phyloP scores from a whole-genome alignment of 2,888 invertebrate genomes.

The Campoplex capitator region DNA sequence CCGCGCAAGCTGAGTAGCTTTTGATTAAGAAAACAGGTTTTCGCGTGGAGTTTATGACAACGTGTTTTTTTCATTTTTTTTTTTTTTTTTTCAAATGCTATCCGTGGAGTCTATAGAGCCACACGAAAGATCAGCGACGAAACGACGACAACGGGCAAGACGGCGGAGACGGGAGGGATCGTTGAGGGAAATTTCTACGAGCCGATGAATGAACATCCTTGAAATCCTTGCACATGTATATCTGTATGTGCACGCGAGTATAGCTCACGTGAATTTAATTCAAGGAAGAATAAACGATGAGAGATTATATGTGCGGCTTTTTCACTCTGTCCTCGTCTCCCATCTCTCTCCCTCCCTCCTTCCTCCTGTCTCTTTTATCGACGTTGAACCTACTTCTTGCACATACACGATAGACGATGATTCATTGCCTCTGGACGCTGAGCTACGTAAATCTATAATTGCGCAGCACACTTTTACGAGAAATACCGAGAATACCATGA shows the following conservation, averaged over 20 bases:
- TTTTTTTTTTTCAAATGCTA: slow-evolving; percentile 20
- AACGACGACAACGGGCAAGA: slow-evolving; percentile 38
- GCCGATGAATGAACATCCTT: slow-evolving; percentile 64
- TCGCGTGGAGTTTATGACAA: slow-evolving; percentile 59
- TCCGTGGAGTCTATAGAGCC: slow-evolving; percentile 11
- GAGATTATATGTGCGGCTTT: slow-evolving; percentile 41
- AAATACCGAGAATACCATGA: slow-evolving; percentile 41
- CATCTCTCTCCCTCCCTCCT: neutral
- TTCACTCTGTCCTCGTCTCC: slow-evolving; percentile 2
- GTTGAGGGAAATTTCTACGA: slow-evolving; percentile 62
- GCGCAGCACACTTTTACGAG: slow-evolving; percentile 46
- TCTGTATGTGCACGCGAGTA: neutral
- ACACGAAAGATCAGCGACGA: slow-evolving; percentile 56
- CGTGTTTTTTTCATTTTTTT: neutral
- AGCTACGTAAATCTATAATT: slow-evolving; percentile 15
- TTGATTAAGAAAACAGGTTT: slow-evolving; percentile 70
- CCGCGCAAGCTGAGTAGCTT: slow-evolving; percentile 59
- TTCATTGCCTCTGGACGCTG: slow-evolving; percentile 47
- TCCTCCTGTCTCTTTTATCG: slow-evolving; percentile 36
- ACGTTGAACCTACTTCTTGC: slow-evolving; percentile 43
- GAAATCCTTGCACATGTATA: slow-evolving; percentile 30
- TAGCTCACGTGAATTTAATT: slow-evolving; percentile 29
- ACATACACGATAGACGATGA: slow-evolving; percentile 49
- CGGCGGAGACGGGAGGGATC: slow-evolving; percentile 10
- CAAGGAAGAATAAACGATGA: slow-evolving; percentile 55